Evolutionary conservation across 2,113 vertebrate species (phyloP), one percentile per base, ranked within the genome.

Genomic region (Eleginops maclovinus): DNA sequence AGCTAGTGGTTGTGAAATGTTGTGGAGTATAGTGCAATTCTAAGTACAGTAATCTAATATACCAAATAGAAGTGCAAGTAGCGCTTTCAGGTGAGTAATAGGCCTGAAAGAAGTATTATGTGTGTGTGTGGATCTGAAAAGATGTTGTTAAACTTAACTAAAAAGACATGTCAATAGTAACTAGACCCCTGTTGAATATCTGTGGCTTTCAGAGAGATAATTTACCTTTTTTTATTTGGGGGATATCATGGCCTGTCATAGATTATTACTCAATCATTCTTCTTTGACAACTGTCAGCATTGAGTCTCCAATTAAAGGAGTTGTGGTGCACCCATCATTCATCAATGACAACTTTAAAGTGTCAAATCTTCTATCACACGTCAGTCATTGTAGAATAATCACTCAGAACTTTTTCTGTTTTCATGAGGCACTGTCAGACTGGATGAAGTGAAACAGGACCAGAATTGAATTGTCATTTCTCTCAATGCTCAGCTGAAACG

Each of bases 101-200:
- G 1, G 13, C 15, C 17, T 41, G 19, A 36, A n/a, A 31, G 28
- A 22, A 9, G 6, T 50, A 14, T 36, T 51, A 46, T 22, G 17
- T 28, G 19, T 72, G 36, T 41, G 19, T 60, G 55, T 49, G 9
- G 8, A 17, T 40, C 12, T 59, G 50, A 77, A 62, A 50, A 53
- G 24, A 44, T 21, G 50, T 26, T n/a, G 19, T 13, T 12, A 55
- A 58, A 28, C 43, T 43, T 22, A 58, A 41, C 28, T 28, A 5
- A 47, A 66, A 66, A 62, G 24, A 40, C 2, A 1, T 64, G 47
- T 71, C 65, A 49, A n/a, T 61, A 31, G 36, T 79, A 65, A 73
- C 65, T 71, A 82, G 61, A 68, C 61, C 64, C 62, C 65, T 17
- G 47, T 51, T 59, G 40, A 73, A 26, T 28, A 44, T 36, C 31